phyloP scores from a whole-genome alignment of 2,113 vertebrate species.

The Cebidichthys violaceus region DNA sequence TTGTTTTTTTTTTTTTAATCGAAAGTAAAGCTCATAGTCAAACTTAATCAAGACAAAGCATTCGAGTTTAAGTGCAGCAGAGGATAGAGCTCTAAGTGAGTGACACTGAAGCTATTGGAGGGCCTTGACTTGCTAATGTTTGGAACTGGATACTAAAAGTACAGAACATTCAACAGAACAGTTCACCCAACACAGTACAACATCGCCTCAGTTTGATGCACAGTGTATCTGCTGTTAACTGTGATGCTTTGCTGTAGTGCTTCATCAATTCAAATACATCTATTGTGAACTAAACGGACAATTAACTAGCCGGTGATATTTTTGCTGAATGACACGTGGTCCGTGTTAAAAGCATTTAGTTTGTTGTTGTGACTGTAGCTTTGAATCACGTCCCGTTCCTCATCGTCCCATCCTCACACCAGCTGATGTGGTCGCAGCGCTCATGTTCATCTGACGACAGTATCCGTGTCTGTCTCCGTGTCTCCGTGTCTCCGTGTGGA shows the following conservation, averaged over 20 bases:
- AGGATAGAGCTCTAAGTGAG: background rate
- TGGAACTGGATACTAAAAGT: background rate
- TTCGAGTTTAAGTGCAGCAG: background rate
- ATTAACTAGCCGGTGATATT: background rate
- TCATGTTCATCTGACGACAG: slow-evolving; percentile 3
- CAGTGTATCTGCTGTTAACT: background rate
- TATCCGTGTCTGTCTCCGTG: slow-evolving; percentile 12
- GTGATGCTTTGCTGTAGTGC: background rate
- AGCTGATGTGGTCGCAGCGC: background rate
- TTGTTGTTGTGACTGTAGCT: background rate
- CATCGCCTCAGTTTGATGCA: background rate
- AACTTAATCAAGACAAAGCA: background rate
- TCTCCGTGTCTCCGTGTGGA: background rate
- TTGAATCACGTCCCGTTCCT: background rate
- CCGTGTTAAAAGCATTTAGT: background rate
- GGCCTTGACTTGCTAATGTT: background rate
- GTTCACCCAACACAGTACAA: background rate
- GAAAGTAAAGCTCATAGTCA: background rate
- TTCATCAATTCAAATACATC: background rate
- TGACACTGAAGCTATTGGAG: background rate
- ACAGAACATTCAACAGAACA: background rate
- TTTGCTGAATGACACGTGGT: background rate
- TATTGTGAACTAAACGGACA: background rate
- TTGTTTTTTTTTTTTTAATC: background rate
- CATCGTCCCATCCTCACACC: slow-evolving; percentile 15